Conservation (phyloP, 2,888 invertebrate species). For the Lithophane leautieri region DNA sequence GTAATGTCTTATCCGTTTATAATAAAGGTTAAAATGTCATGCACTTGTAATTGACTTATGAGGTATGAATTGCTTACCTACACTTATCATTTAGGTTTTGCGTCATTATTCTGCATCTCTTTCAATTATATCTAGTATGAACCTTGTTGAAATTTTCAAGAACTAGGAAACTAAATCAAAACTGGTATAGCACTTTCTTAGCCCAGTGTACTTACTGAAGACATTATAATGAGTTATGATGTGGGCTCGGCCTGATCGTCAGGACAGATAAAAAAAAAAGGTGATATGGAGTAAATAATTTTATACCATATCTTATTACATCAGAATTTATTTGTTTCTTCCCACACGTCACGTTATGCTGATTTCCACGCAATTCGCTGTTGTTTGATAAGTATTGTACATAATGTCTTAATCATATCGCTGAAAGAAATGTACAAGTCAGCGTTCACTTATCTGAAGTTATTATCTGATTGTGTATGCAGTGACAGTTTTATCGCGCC, state of each 20-base stretch:
- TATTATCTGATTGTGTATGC: slow-evolving; percentile 23
- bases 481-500: slow-evolving; percentile 39
- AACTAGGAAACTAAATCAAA: too few species aligned
- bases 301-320: slow-evolving; percentile 44
- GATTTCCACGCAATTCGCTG: slow-evolving; percentile 51
- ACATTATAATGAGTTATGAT: slow-evolving; percentile 19
- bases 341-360: slow-evolving; percentile 46
- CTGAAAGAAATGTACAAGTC: slow-evolving; percentile 45
- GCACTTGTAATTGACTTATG: too few species aligned
- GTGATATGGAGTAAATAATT: slow-evolving; percentile 33
- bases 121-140: too few species aligned
- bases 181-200: too few species aligned
- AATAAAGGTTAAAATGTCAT: too few species aligned
- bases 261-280: slow-evolving; percentile 29
- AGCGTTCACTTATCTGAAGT: slow-evolving; percentile 17
- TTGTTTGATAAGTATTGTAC: slow-evolving; percentile 35
- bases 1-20: too few species aligned
- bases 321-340: slow-evolving; percentile 33
- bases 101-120: too few species aligned
- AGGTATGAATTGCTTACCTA: too few species aligned
- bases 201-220: slow-evolving; percentile 8
- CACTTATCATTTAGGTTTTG: too few species aligned
- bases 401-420: slow-evolving; percentile 21
- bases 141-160: too few species aligned
- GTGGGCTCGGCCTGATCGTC: slow-evolving; percentile 49